These are phyloP conservation scores for Elegia similella DNA, from an alignment of 2,888 invertebrate species.

Conservation along the genomic window DNA sequence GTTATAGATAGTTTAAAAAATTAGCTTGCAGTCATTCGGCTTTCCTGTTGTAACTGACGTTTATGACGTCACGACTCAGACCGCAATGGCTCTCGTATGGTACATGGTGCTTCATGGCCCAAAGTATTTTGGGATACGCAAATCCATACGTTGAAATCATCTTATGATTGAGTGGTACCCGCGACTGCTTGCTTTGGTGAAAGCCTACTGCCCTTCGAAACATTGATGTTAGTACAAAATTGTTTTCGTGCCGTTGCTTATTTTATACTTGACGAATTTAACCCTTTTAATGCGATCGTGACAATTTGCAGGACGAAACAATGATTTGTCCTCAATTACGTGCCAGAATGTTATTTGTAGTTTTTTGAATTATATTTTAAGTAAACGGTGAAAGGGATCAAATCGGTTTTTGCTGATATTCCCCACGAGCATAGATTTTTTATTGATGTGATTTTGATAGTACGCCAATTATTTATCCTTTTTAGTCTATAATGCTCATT, in stretches of 20 bases:
- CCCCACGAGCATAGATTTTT: constrained; percentile 46
- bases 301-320: constrained; percentile 53
- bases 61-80: constrained; percentile 41
- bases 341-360: constrained; percentile 77
- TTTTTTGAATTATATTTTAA: constrained; percentile 62
- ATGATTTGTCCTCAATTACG: constrained; percentile 63
- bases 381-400: constrained; percentile 56
- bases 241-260: constrained; percentile 46
- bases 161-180: constrained; percentile 35
- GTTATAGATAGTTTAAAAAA: no score
- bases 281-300: constrained; percentile 49
- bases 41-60: constrained; percentile 15
- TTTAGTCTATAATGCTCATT: constrained; percentile 77
- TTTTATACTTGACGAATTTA: constrained; percentile 69
- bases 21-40: no score
- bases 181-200: constrained; percentile 32
- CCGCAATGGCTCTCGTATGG: constrained; percentile 23
- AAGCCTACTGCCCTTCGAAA: constrained; percentile 50
- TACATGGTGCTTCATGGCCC: constrained; percentile 64
- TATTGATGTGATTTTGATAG: constrained; percentile 65
- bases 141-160: constrained; percentile 27
- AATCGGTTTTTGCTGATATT: constrained; percentile 50
- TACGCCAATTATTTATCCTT: constrained; percentile 74
- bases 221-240: constrained; percentile 67
- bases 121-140: constrained; percentile 47